Evolutionary conservation across 1,140 invertebrate genomes (phyloP).

Genomic region (Diachasma alloeum): DNA sequence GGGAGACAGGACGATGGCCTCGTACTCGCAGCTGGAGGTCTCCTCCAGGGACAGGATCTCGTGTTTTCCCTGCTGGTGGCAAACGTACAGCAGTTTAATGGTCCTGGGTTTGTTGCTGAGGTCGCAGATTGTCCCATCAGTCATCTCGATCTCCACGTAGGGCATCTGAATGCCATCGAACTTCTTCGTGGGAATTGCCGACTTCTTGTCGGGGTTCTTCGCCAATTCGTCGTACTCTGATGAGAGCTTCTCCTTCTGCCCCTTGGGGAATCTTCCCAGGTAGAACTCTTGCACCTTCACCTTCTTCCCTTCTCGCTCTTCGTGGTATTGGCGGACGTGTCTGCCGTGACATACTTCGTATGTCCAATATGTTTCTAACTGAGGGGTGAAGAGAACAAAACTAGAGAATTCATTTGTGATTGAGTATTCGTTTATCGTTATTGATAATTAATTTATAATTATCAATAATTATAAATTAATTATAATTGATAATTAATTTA

Average conservation of each 20-base stretch:
- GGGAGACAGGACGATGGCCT: slow-evolving; percentile 86
- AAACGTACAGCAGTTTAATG: slow-evolving; percentile 85
- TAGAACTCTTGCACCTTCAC: slow-evolving; percentile 83
- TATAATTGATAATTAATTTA: too few relatives aligned
- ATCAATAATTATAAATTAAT: too few relatives aligned
- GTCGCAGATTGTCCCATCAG: slow-evolving; percentile 89
- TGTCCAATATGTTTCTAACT: slow-evolving; percentile 95
- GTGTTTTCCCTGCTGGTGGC: slow-evolving; percentile 85
- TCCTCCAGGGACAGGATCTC: slow-evolving; percentile 95
- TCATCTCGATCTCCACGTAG: slow-evolving; percentile 82
- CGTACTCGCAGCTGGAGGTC: slow-evolving; percentile 93
- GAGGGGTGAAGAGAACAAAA: slow-evolving; percentile 20
- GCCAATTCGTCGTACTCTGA: slow-evolving; percentile 66
- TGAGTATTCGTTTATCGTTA: too few relatives aligned
- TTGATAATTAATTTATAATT: too few relatives aligned
- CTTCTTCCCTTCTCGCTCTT: slow-evolving; percentile 88
- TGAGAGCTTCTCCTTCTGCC: slow-evolving; percentile 60
- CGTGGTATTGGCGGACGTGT: slow-evolving; percentile 92
- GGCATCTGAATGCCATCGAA: slow-evolving; percentile 88
- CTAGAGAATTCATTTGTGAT: too few relatives aligned
- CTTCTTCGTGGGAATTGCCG: slow-evolving; percentile 72
- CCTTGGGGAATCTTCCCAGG: slow-evolving; percentile 77
- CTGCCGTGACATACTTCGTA: slow-evolving; percentile 96
- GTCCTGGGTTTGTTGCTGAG: slow-evolving; percentile 82
- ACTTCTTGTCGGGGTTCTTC: slow-evolving; percentile 61